These are phyloP conservation scores for Sinella curviseta DNA, from an alignment of 1,140 invertebrate genomes.

Conservation along the genomic window DNA sequence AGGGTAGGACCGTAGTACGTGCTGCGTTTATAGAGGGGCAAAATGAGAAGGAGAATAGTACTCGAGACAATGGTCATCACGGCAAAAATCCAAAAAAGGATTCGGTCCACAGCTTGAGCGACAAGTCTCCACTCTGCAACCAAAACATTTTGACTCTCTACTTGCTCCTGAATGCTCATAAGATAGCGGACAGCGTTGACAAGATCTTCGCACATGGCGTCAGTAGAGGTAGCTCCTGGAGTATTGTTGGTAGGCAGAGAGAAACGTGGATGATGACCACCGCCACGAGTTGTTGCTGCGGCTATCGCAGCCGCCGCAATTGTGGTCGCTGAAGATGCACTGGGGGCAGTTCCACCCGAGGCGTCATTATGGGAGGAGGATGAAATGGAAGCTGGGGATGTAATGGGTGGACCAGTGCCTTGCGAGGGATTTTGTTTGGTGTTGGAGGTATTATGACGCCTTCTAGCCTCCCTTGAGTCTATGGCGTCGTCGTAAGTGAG, in stretches of 20 bases:
- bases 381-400: not conserved
- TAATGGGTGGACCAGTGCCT: not conserved
- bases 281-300: not conserved
- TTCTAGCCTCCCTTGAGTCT: not conserved
- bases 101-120: conserved; percentile 61
- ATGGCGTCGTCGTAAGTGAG: not conserved
- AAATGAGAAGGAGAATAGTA: conserved; percentile 58
- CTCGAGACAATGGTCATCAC: conserved; percentile 59
- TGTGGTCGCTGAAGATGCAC: not conserved
- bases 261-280: not conserved
- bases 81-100: conserved; percentile 65
- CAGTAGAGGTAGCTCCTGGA: not conserved
- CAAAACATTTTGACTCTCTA: conserved; percentile 48
- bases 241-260: not conserved
- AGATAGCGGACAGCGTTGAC: conserved; percentile 29
- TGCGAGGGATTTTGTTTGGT: not conserved
- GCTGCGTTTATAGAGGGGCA: conserved; percentile 56
- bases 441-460: conserved; percentile 1
- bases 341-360: not conserved
- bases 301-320: conserved; percentile 19
- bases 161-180: conserved; percentile 36
- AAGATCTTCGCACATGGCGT: conserved; percentile 32
- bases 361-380: not conserved
- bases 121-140: conserved; percentile 62
- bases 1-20: not conserved